Evolutionary conservation across 2,113 vertebrate species (phyloP).

Genomic region (Callospermophilus lateralis): DNA sequence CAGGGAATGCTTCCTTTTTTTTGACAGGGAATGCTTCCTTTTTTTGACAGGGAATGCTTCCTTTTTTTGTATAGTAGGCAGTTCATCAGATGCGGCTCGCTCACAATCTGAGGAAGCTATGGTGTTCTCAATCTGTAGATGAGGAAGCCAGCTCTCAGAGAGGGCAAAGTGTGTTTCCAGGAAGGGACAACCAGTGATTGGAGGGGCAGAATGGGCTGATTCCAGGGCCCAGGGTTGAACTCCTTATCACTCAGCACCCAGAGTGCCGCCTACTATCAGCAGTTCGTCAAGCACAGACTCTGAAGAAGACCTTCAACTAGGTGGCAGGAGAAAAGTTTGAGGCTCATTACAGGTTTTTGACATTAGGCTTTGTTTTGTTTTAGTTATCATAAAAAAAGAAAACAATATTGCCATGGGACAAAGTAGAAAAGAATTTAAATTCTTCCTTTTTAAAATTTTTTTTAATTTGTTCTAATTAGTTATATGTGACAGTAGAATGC

Average conservation of each 20-base stretch:
- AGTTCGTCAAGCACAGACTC: neutral
- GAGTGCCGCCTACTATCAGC: too few relatives aligned
- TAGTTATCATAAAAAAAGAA: neutral
- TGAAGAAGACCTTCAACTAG: neutral
- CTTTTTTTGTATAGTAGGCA: neutral
- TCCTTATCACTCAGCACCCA: accelerated
- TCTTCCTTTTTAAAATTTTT: too few relatives aligned
- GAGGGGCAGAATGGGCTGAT: accelerated
- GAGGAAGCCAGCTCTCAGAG: neutral
- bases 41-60: neutral
- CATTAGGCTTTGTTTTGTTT: neutral
- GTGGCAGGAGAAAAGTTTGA: neutral
- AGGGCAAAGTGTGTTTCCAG: neutral
- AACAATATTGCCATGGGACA: neutral
- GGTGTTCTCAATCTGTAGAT: neutral
- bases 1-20: neutral
- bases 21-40: neutral
- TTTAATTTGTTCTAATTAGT: too few relatives aligned
- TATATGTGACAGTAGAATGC: too few relatives aligned
- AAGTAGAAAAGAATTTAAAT: neutral
- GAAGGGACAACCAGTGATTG: neutral
- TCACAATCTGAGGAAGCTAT: neutral
- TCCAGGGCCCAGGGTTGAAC: neutral
- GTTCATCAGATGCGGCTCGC: neutral
- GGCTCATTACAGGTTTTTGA: neutral